Conservation (phyloP, 1,140 invertebrate genomes). For the Oedothorax gibbosus region DNA sequence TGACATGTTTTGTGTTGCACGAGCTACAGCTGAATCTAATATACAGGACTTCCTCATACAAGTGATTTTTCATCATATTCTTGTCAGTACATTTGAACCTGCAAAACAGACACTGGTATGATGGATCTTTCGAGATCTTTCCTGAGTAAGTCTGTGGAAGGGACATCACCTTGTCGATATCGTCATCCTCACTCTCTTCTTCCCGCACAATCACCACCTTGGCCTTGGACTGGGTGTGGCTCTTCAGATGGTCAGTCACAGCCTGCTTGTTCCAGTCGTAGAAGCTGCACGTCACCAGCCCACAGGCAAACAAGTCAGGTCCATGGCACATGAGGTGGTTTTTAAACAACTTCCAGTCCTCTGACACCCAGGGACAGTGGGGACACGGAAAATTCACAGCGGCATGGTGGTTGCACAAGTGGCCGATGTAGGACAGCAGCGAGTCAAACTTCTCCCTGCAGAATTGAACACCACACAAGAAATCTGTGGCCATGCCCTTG, state of each 20-base stretch:
- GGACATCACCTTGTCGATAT: background rate
- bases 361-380: constrained; percentile 25
- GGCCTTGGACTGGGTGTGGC: background rate
- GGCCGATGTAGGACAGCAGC: constrained; percentile 7
- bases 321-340: constrained; percentile 41
- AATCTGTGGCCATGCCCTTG: constrained; percentile 4
- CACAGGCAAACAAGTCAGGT: constrained; percentile 36
- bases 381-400: constrained; percentile 41
- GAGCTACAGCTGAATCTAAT: constrained; percentile 20
- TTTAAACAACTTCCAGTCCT: constrained; percentile 6
- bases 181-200: background rate
- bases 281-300: background rate
- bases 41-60: constrained; percentile 47
- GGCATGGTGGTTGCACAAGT: constrained; percentile 35
- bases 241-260: constrained; percentile 23
- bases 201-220: constrained; percentile 9
- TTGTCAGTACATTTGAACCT: constrained; percentile 18
- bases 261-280: constrained; percentile 20
- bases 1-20: constrained; percentile 9
- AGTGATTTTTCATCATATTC: constrained; percentile 43
- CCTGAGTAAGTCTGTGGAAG: background rate
- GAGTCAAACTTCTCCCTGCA: constrained; percentile 12
- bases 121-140: background rate
- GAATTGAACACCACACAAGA: constrained; percentile 22
- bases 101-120: constrained; percentile 36